Conservation (phyloP, 2,888 invertebrate genomes). For the Asteroscopus sphinx region DNA sequence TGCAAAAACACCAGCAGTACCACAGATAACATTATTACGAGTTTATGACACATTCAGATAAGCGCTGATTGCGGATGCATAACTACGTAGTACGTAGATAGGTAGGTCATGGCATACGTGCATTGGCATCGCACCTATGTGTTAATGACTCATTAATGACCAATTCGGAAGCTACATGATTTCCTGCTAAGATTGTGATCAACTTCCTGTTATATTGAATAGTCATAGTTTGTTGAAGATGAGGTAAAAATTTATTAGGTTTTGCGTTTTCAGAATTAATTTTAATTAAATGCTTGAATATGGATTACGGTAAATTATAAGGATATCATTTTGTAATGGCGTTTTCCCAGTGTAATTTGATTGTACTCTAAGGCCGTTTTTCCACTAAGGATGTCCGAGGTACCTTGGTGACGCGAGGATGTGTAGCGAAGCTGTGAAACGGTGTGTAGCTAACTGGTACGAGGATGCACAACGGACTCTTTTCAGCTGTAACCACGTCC, state of each 20-base stretch:
- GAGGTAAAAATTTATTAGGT: conserved; percentile 13
- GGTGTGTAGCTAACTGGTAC: too few species aligned
- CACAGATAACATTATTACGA: conserved; percentile 38
- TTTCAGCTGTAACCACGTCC: too few species aligned
- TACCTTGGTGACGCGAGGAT: too few species aligned
- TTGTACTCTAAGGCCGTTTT: too few species aligned
- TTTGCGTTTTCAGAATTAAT: background rate
- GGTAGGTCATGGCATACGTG: conserved; percentile 32
- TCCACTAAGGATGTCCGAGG: too few species aligned
- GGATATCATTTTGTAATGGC: too few species aligned
- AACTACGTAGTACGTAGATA: conserved; percentile 21
- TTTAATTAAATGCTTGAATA: background rate
- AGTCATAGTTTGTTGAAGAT: conserved; percentile 25
- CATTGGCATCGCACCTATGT: conserved; percentile 38
- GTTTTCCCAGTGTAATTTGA: too few species aligned
- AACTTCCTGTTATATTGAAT: conserved; percentile 30
- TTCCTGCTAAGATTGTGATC: conserved; percentile 43
- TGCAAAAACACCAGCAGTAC: conserved; percentile 9
- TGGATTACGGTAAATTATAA: conserved; percentile 4
- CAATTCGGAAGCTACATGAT: conserved; percentile 50
- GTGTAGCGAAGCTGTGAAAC: too few species aligned
- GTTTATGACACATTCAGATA: conserved; percentile 48
- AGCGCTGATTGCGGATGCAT: conserved; percentile 39
- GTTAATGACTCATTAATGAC: conserved; percentile 53
- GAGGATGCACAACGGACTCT: too few species aligned